Evolutionary conservation across 92 coral and sea anemone genomes (phyloP), one percentile per base, ranked within the genome.

Genomic region (Zoanthus solanderi): DNA sequence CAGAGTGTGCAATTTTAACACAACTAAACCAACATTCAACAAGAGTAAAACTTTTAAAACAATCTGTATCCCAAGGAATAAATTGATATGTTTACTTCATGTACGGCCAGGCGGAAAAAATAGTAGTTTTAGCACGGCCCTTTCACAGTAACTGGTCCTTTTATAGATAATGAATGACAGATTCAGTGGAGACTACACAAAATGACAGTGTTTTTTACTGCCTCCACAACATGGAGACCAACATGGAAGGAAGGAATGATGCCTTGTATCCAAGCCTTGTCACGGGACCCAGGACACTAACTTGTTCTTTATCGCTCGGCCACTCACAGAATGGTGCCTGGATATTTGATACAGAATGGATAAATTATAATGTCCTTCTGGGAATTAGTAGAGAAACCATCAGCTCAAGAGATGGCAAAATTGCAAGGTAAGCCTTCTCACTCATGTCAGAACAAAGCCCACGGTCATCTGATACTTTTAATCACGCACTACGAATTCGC

Each of bases 371-470:
- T 87, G 76, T 68, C 83, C 61, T 90, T 88, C 69, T 92, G 96
- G 96, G 96, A 94, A 82, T 34, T 94, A 57, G 96, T 92, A 18
- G 93, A 94, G 47, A 88, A 89, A 73, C 96, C 96, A 12, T 78
- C 93, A 50, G 78, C 91, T 46, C 94, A 92, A n/a, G 96, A 92
- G 87, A 94, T 94, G 96, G 94, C 96, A 9, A 94, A 92, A 90
- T 58, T 90, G 73, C 94, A 92, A 48, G 96, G 93, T 30, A 87
- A 48, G 87, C 89, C 93, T 66, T 18, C 14, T 18, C 46, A 57
- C 18, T 37, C 60, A 23, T 61, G 60, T 7, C 8, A 60, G 18
- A 0, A 79, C 4, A 18, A 63, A 5, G 42, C 28, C 17, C 29
- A 63, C 0, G 0, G 29, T n/a, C 69, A 63, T 63, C 56, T 50